Evolutionary conservation across 2,888 invertebrate genomes (phyloP).

Genomic region (Amitus sp.): DNA sequence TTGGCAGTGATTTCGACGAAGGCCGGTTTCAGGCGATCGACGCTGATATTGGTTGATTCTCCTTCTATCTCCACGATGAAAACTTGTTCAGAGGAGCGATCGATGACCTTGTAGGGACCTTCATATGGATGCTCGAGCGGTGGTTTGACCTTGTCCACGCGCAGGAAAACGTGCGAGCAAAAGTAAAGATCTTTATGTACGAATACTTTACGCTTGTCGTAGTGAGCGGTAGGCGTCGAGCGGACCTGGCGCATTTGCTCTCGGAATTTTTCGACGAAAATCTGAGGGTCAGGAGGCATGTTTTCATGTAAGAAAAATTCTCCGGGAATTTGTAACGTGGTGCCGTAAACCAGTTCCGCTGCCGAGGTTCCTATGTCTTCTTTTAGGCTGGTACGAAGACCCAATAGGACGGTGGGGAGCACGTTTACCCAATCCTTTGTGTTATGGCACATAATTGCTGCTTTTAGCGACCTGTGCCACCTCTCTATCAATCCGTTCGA

Average conservation of each 20-base stretch:
- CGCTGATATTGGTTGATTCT: no score
- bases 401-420: conserved; percentile 54
- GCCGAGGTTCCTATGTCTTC: not conserved
- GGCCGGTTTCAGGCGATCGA: not conserved
- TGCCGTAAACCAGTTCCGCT: not conserved
- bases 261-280: conserved; percentile 21
- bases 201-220: conserved; percentile 15
- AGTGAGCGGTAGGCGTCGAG: conserved; percentile 18
- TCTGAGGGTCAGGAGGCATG: not conserved
- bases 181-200: conserved; percentile 5
- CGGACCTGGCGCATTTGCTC: conserved; percentile 15
- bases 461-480: not conserved
- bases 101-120: not conserved
- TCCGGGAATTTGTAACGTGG: not conserved
- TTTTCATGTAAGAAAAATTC: not conserved
- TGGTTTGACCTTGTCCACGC: not conserved
- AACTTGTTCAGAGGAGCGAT: not conserved
- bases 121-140: not conserved
- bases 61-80: not conserved
- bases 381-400: conserved; percentile 40
- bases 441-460: not conserved
- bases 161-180: not conserved
- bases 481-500: conserved; percentile 36
- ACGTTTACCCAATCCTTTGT: conserved; percentile 42
- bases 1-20: no score